Conservation (phyloP, 2,113 vertebrate genomes). For the Tricholaema leucomelas region DNA sequence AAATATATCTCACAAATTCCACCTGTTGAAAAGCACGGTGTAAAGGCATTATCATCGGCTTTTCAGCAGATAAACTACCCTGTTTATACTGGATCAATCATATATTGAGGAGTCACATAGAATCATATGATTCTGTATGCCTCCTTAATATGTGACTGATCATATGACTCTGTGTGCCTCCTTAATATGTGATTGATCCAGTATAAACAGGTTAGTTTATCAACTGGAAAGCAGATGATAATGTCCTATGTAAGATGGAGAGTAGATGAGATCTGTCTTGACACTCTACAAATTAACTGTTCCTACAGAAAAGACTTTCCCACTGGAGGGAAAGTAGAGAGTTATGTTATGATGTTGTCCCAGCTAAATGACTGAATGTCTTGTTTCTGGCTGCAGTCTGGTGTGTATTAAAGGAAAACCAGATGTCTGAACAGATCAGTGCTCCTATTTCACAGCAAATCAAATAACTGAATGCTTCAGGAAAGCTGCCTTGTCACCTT, state of each 20-base stretch:
- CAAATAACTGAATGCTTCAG: not conserved
- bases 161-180: too few species aligned
- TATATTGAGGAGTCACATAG: not conserved
- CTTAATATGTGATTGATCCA: too few species aligned
- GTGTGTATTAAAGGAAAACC: not conserved
- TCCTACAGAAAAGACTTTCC: not conserved
- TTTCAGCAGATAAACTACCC: not conserved
- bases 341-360: not conserved
- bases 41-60: not conserved
- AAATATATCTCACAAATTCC: not conserved
- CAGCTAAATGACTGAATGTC: not conserved
- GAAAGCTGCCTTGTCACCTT: not conserved
- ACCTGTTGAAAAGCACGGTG: not conserved
- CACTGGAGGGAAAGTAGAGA: not conserved
- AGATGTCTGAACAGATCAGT: not conserved
- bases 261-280: not conserved
- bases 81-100: not conserved
- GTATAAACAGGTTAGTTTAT: too few species aligned
- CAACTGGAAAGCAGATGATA: too few species aligned
- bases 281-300: not conserved
- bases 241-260: not conserved
- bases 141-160: too few species aligned
- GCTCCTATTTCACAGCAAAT: not conserved
- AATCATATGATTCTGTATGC: too few species aligned
- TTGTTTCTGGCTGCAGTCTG: not conserved